These are phyloP conservation scores for Macrochelys suwanniensis DNA, from an alignment of 2,797 vertebrate species.

Conservation along the genomic window DNA sequence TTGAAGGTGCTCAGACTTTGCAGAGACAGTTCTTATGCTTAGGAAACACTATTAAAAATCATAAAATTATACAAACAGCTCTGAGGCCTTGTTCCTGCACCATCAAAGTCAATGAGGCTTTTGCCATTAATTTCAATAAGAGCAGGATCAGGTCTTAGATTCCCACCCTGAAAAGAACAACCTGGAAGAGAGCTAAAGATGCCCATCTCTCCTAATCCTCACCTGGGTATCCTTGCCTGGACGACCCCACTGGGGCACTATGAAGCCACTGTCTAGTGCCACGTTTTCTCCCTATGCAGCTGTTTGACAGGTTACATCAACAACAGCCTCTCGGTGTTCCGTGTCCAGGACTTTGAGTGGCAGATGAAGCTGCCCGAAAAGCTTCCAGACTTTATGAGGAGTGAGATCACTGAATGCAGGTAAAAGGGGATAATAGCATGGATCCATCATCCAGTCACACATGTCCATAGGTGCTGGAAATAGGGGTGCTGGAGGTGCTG, in stretches of 20 bases:
- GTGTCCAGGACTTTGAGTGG: slow-evolving; percentile 75
- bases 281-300: slow-evolving; percentile 71
- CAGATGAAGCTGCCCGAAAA: slow-evolving; percentile 11
- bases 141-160: not conserved
- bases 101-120: not conserved
- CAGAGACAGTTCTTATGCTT: not conserved
- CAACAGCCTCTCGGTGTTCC: slow-evolving; percentile 90
- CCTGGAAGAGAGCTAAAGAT: not conserved
- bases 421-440: slow-evolving; percentile 51
- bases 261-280: not conserved
- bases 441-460: fast-evolving
- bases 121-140: not conserved
- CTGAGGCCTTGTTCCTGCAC: not conserved
- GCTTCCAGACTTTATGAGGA: fast-evolving
- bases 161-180: not conserved
- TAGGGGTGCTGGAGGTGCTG: no score
- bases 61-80: not conserved
- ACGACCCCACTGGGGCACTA: not conserved
- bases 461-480: no score
- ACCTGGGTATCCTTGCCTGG: not conserved
- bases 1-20: not conserved
- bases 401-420: slow-evolving; percentile 88
- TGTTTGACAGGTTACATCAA: slow-evolving; percentile 92
- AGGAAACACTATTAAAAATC: not conserved
- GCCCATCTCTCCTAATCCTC: not conserved